These are phyloP conservation scores for Penaeus monodon DNA, from an alignment of 2,888 invertebrate species.

Conservation along the genomic window DNA sequence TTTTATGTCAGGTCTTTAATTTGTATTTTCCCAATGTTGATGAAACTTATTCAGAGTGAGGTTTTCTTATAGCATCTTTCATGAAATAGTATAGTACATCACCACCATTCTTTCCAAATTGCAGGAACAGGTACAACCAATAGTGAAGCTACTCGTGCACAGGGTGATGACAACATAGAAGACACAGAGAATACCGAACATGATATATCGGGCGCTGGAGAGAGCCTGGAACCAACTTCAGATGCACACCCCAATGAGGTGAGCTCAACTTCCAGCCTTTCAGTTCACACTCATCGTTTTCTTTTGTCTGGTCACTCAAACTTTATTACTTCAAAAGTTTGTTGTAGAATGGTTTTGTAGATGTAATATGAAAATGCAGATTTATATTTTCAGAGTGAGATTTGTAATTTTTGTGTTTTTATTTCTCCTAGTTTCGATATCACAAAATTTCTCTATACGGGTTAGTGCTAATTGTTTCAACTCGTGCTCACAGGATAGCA, in stretches of 20 bases:
- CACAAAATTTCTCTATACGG: not conserved
- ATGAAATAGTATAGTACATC: no score
- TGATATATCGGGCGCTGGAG: conserved; percentile 75
- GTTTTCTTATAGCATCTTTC: no score
- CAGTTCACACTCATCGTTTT: not conserved
- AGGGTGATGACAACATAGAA: conserved; percentile 75
- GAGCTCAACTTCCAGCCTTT: not conserved
- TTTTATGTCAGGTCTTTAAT: no score
- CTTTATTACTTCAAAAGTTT: no score
- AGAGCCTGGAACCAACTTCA: conserved; percentile 70
- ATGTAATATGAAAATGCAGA: no score
- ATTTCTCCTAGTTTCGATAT: not conserved
- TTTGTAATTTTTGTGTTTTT: no score
- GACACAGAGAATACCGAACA: conserved; percentile 78
- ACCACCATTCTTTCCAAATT: not conserved
- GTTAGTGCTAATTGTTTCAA: not conserved
- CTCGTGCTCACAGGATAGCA: conserved; percentile 66
- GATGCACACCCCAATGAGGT: conserved; percentile 61
- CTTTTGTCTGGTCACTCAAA: no score
- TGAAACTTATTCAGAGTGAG: no score
- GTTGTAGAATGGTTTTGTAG: no score
- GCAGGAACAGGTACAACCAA: conserved; percentile 68
- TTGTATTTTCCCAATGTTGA: no score
- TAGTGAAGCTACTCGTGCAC: conserved; percentile 76
- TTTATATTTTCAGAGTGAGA: no score